Percentiles rank a stretch among this genome's conserved stretches.
These are phyloP conservation scores for Heliconius hermathena DNA, from an alignment of 1,140 invertebrate genomes.

Conservation along the genomic window DNA sequence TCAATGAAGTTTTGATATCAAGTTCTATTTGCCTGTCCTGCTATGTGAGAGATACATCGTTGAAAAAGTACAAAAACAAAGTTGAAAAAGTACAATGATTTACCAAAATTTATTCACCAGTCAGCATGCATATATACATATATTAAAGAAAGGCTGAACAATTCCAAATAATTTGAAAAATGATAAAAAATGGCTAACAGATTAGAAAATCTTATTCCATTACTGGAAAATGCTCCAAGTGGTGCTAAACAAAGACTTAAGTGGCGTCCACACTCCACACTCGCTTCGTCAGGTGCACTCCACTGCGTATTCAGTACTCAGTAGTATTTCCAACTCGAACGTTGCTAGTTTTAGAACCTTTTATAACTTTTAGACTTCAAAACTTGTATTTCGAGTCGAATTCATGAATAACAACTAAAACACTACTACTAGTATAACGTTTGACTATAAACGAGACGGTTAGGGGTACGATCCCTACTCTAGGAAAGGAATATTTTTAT, in stretches of 20 bases:
- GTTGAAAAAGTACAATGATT: background rate
- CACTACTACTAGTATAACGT: background rate
- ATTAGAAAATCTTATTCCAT: background rate
- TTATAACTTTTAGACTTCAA: background rate
- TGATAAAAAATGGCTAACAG: background rate
- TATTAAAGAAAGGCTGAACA: too few species aligned
- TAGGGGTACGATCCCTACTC: too few species aligned
- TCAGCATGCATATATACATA: too few species aligned
- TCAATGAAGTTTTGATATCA: too few species aligned
- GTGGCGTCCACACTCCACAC: slow-evolving; percentile 6
- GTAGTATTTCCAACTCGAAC: background rate
- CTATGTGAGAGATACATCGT: too few species aligned
- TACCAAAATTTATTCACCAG: background rate
- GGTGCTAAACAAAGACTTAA: slow-evolving; percentile 4
- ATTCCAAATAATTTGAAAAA: background rate
- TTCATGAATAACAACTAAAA: background rate
- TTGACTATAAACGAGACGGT: too few species aligned
- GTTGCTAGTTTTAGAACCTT: background rate
- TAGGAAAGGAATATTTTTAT: too few species aligned
- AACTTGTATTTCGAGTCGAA: background rate
- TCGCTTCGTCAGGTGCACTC: background rate
- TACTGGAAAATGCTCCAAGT: background rate
- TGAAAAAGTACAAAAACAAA: too few species aligned
- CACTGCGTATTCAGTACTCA: background rate
- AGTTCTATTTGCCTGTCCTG: too few species aligned